Evolutionary conservation across 2,113 vertebrate genomes (phyloP).

Genomic region (Acrocephalus kingi): DNA sequence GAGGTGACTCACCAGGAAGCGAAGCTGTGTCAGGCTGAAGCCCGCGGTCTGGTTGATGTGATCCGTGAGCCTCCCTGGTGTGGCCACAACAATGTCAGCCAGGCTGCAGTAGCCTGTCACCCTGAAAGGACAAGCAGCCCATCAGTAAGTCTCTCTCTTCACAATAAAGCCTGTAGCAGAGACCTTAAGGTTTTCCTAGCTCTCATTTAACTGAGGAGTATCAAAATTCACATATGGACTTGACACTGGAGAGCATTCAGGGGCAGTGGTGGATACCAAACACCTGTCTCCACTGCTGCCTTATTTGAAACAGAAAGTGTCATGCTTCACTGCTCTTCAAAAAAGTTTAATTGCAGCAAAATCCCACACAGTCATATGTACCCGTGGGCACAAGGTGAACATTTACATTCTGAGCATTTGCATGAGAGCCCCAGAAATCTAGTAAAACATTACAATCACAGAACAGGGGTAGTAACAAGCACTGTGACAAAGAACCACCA

Average conservation of each 20-base stretch:
- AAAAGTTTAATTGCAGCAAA: background rate
- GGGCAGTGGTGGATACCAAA: background rate
- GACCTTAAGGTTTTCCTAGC: background rate
- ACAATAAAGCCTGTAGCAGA: background rate
- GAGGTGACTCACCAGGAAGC: slow-evolving; percentile 87
- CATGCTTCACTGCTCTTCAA: background rate
- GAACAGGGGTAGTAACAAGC: background rate
- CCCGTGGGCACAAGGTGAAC: background rate
- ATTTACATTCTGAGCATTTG: background rate
- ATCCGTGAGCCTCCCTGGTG: slow-evolving; percentile 93
- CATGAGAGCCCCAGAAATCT: background rate
- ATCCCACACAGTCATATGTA: background rate
- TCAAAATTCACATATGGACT: background rate
- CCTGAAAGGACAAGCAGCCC: slow-evolving; percentile 51
- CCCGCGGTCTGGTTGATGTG: slow-evolving; percentile 87
- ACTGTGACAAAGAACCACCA: background rate
- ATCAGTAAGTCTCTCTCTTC: background rate
- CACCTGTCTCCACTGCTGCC: background rate
- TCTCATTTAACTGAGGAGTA: background rate
- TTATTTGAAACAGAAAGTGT: background rate
- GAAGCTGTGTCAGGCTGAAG: slow-evolving; percentile 85
- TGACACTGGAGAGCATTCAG: background rate
- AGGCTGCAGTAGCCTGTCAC: slow-evolving; percentile 76
- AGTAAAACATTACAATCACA: background rate
- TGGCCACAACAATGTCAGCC: slow-evolving; percentile 93